phyloP scores from a whole-genome alignment of 2,797 vertebrate species.

The Bucorvus abyssinicus region DNA sequence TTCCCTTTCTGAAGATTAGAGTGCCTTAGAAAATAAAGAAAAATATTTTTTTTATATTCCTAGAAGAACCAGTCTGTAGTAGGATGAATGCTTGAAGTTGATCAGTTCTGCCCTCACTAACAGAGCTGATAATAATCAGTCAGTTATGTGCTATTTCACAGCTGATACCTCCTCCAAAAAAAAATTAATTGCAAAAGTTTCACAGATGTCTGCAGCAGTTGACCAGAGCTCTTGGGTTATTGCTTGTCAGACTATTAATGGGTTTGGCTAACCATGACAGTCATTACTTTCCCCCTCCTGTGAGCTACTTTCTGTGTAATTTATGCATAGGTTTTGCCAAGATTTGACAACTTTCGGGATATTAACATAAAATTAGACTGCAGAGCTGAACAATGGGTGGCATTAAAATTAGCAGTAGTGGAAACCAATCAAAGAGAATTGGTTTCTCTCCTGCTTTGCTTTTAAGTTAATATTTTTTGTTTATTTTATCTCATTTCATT shows the following conservation, averaged over 20 bases:
- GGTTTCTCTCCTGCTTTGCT: constrained; percentile 68
- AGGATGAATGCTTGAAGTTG: constrained; percentile 24
- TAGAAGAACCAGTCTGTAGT: constrained; percentile 3
- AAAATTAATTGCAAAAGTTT: constrained; percentile 83
- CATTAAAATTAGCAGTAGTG: constrained; percentile 80
- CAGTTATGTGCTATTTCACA: constrained; percentile 72
- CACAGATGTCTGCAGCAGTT: constrained; percentile 83
- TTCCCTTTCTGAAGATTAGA: background rate
- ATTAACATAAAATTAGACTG: constrained; percentile 86
- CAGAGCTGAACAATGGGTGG: constrained; percentile 81
- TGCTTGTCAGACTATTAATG: constrained; percentile 85
- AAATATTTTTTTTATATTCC: background rate
- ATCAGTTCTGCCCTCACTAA: constrained; percentile 43
- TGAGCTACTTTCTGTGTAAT: constrained; percentile 84
- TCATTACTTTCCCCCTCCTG: constrained; percentile 84
- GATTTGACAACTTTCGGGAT: constrained; percentile 85
- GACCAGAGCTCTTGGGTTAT: constrained; percentile 84
- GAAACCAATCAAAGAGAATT: constrained; percentile 76
- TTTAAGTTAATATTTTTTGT: constrained; percentile 56
- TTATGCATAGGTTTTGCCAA: constrained; percentile 86
- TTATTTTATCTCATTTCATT: constrained; percentile 35
- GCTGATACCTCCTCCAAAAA: constrained; percentile 74
- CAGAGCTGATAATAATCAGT: constrained; percentile 73
- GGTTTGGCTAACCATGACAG: constrained; percentile 84
- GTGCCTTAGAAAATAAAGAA: constrained; percentile 8